These are phyloP conservation scores for Vireo griseus DNA, from an alignment of 2,797 vertebrate species.

Conservation along the genomic window DNA sequence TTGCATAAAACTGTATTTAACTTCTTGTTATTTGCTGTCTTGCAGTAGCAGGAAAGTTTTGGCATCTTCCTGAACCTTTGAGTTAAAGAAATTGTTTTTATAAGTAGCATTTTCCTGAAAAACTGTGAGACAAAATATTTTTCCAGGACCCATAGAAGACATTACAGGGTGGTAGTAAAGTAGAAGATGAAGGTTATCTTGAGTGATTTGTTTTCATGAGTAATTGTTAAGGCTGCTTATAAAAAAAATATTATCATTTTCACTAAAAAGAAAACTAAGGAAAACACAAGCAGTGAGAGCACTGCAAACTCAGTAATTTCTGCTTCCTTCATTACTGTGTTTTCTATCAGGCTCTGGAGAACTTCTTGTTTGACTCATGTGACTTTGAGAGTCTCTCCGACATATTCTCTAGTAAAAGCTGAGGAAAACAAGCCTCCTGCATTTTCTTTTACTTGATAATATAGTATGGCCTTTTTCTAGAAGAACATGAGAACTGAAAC, in stretches of 20 bases:
- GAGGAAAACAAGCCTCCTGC: background rate
- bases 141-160: background rate
- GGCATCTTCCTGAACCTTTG: background rate
- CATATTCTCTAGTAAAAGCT: background rate
- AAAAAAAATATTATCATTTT: rapidly evolving
- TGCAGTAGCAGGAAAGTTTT: background rate
- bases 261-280: background rate
- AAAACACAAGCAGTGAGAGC: background rate
- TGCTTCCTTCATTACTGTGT: background rate
- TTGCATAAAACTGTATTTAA: background rate
- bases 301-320: background rate
- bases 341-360: background rate
- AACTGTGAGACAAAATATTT: background rate
- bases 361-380: background rate
- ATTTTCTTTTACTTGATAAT: background rate
- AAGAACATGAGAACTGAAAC: background rate
- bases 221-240: background rate
- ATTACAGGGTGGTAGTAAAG: background rate
- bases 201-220: background rate
- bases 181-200: background rate
- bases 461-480: background rate
- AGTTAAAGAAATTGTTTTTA: background rate
- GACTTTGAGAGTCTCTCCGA: background rate
- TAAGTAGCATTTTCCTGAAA: background rate
- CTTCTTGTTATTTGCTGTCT: background rate